phyloP scores from a whole-genome alignment of 2,888 invertebrate genomes.

The Melieria picta region DNA sequence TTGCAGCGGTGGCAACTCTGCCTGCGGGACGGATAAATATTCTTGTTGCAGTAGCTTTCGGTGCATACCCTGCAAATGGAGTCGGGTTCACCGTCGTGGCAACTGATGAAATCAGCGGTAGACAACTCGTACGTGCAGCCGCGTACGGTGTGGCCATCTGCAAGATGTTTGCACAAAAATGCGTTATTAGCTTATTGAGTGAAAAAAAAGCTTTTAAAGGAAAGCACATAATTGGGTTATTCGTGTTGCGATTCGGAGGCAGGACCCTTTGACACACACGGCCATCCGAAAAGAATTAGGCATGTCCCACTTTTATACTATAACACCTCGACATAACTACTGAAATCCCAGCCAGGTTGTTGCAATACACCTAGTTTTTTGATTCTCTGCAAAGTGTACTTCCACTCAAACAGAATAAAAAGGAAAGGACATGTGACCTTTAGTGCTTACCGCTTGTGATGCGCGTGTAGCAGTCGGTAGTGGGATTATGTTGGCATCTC shows the following conservation, averaged over 20 bases:
- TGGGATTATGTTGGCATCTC: constrained; percentile 41
- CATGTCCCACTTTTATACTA: too few relatives aligned
- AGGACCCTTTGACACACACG: too few relatives aligned
- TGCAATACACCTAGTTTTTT: too few relatives aligned
- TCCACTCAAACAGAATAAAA: neutral
- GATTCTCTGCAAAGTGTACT: too few relatives aligned
- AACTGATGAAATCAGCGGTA: constrained; percentile 38
- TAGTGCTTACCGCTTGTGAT: constrained; percentile 43
- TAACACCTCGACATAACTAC: too few relatives aligned
- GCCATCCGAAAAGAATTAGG: too few relatives aligned
- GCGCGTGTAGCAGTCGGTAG: constrained; percentile 47
- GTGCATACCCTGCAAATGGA: constrained; percentile 42
- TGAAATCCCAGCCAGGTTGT: too few relatives aligned
- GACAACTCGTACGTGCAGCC: constrained; percentile 44
- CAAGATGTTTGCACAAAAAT: neutral
- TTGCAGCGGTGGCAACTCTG: constrained; percentile 47
- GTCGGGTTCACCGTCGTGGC: constrained; percentile 37
- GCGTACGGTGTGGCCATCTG: constrained; percentile 48
- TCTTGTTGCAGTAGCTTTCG: constrained; percentile 42
- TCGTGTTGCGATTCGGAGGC: too few relatives aligned
- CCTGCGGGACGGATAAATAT: constrained; percentile 43
- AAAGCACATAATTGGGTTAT: too few relatives aligned
- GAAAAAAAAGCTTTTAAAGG: too few relatives aligned
- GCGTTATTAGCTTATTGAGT: too few relatives aligned
- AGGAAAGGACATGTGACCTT: neutral